phyloP scores from a whole-genome alignment of 2,113 vertebrate species.

The Nibea coibor region DNA sequence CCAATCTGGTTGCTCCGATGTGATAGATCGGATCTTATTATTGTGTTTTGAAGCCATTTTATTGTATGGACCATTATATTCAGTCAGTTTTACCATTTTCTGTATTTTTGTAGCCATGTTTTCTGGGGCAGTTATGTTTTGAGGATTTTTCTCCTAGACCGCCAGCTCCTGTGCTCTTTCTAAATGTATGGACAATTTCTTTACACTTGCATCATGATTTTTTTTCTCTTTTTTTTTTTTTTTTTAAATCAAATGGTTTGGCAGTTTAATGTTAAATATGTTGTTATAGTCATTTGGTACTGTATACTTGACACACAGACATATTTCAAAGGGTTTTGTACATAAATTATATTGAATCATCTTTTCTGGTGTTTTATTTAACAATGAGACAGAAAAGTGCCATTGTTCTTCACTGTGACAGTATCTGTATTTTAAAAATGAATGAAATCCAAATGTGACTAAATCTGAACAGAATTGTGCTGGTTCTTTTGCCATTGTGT shows the following conservation, averaged over 20 bases:
- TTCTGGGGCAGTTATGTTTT: constrained; percentile 28
- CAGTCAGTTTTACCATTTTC: constrained; percentile 77
- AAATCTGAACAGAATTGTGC: background rate
- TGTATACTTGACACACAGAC: constrained; percentile 56
- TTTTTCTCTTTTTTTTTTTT: background rate
- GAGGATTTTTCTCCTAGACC: constrained; percentile 11
- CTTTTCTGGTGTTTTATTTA: constrained; percentile 3
- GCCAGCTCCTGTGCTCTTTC: constrained; percentile 36
- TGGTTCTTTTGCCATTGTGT: background rate
- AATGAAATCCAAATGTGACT: background rate
- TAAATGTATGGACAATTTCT: constrained; percentile 67
- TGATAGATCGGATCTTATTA: constrained; percentile 12
- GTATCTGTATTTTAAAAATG: background rate
- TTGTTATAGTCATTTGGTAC: constrained; percentile 35
- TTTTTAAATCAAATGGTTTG: constrained; percentile 10
- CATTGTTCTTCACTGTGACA: background rate
- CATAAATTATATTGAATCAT: constrained; percentile 55
- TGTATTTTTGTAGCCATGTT: constrained; percentile 60
- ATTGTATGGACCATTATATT: constrained; percentile 56
- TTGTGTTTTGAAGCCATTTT: constrained; percentile 83
- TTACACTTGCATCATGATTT: constrained; percentile 42
- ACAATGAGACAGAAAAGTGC: background rate
- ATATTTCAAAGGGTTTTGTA: constrained; percentile 66
- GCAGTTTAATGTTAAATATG: constrained; percentile 17
- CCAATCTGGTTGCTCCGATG: background rate